These are phyloP conservation scores for Mormyrops attenuatus DNA, from an alignment of 2,797 vertebrate species.

Conservation along the genomic window DNA sequence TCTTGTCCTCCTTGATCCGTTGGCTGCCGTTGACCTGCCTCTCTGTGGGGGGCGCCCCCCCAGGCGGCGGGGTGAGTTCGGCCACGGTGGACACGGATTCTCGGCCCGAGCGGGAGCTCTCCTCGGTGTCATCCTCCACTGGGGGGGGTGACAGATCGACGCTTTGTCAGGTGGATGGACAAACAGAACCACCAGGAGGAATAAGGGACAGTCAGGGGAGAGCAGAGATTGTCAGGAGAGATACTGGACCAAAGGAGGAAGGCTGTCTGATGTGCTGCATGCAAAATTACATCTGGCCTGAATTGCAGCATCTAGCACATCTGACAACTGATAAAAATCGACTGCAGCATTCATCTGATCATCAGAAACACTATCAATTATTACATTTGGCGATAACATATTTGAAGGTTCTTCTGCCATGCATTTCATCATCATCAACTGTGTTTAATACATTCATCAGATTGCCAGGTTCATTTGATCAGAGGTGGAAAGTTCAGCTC, in stretches of 20 bases:
- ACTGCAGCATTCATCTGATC: background rate
- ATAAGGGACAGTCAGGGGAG: background rate
- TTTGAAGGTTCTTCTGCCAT: background rate
- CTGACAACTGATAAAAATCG: background rate
- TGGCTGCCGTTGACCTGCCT: slow-evolving; percentile 59
- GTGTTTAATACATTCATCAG: background rate
- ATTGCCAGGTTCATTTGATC: background rate
- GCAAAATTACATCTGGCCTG: background rate
- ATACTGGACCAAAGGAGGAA: background rate
- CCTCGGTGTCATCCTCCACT: slow-evolving; percentile 84
- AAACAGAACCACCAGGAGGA: background rate
- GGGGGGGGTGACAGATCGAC: background rate
- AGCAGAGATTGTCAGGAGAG: background rate
- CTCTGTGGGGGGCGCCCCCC: slow-evolving; percentile 39
- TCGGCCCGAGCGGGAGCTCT: slow-evolving; percentile 85
- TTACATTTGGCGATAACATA: background rate
- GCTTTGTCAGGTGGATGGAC: background rate
- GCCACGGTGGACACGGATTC: slow-evolving; percentile 90
- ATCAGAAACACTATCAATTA: background rate
- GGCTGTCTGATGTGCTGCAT: background rate
- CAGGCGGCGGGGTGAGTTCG: slow-evolving; percentile 32
- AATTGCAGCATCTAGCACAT: background rate
- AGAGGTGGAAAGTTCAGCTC: background rate
- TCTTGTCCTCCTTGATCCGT: slow-evolving; percentile 56
- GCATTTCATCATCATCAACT: background rate